Evolutionary conservation across 2,797 vertebrate genomes (phyloP).

Genomic region (Pseudochirops cupreus): DNA sequence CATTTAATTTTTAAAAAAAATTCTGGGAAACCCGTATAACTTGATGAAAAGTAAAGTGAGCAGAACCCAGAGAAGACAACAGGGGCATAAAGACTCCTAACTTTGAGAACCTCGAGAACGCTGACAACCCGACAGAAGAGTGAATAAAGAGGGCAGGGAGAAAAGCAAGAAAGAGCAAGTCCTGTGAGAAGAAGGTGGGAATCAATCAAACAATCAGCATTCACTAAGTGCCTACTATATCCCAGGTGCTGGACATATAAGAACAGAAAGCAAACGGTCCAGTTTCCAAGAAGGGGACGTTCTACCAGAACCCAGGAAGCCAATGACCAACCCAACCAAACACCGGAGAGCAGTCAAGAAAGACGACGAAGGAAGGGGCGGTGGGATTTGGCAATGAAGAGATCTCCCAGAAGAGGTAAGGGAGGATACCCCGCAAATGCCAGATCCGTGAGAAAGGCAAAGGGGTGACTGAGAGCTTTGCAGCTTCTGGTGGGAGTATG

Average conservation of each 20-base stretch:
- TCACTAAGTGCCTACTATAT: background rate
- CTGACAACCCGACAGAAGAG: background rate
- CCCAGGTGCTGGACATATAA: too few relatives aligned
- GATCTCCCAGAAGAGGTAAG: background rate
- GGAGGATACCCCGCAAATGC: background rate
- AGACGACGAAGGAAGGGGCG: background rate
- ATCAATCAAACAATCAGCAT: background rate
- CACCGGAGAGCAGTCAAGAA: background rate
- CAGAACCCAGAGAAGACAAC: background rate
- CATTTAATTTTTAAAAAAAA: too few relatives aligned
- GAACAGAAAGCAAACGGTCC: background rate
- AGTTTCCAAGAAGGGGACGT: background rate
- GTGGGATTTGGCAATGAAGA: background rate
- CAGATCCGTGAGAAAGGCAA: background rate
- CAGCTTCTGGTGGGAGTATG: background rate
- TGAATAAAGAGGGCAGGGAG: background rate
- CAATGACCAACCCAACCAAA: background rate
- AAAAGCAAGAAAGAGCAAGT: background rate
- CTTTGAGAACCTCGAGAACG: background rate
- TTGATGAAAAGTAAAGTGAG: background rate
- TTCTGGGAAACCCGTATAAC: background rate
- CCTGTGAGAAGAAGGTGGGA: background rate
- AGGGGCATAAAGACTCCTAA: background rate
- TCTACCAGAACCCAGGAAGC: background rate
- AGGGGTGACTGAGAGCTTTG: background rate